phyloP scores from a whole-genome alignment of 92 coral and sea anemone genomes.

The Bergia sp. region DNA sequence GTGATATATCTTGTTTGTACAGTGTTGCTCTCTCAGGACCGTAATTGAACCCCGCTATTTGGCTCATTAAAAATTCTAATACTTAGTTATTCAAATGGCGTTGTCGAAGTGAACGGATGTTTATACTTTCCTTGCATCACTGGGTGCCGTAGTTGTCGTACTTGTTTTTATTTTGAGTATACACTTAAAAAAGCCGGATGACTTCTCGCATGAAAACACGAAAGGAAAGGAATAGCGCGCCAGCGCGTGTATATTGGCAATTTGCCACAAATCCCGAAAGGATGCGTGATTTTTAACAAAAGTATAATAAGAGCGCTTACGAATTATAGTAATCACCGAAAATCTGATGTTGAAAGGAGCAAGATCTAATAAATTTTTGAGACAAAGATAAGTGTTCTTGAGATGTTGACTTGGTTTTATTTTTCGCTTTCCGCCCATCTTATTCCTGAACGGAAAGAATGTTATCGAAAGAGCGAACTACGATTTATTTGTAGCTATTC shows the following conservation, averaged over 20 bases:
- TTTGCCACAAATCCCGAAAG: neutral
- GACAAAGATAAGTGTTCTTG: neutral
- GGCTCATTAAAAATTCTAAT: slow-evolving; percentile 22
- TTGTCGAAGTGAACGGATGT: slow-evolving; percentile 2
- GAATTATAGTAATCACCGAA: neutral
- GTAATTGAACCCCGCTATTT: slow-evolving; percentile 41
- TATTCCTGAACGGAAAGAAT: neutral
- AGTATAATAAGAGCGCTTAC: neutral
- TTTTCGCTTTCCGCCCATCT: neutral
- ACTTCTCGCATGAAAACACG: neutral
- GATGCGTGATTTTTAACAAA: too few species aligned
- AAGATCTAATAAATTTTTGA: neutral
- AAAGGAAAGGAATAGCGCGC: neutral
- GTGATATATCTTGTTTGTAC: neutral
- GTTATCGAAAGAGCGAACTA: neutral
- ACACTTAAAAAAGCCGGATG: neutral
- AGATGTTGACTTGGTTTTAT: neutral
- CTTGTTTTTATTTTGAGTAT: neutral
- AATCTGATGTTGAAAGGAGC: neutral
- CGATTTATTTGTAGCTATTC: neutral
- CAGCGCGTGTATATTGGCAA: neutral
- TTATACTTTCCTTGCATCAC: neutral
- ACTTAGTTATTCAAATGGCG: slow-evolving; percentile 24
- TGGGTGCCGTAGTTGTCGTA: neutral
- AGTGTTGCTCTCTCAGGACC: slow-evolving; percentile 10